Evolutionary conservation across 2,113 vertebrate species (phyloP), one percentile per base, ranked within the genome.

Genomic region (Zapus hudsonius): DNA sequence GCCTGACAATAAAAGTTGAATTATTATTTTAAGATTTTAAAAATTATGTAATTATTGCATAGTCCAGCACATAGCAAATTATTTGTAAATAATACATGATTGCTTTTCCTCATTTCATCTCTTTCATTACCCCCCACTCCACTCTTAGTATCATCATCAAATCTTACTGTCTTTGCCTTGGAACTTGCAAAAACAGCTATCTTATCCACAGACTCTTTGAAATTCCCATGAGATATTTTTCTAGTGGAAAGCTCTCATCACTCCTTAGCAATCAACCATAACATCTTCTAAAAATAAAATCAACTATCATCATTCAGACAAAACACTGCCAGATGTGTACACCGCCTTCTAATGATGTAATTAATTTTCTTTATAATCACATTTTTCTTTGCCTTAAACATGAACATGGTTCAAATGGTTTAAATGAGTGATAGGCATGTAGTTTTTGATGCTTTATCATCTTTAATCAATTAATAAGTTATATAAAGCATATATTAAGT

Each of bases 281-380:
- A 59, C 70, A 88, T 95, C 94, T 81, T 91, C 25, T 29, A 70
- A 78, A 55, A 74, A 74, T 84, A 66, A 63, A 86, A 89, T 80
- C 47, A 82, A 36, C 36, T 85, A 16, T 80, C 52, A 42, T 61
- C 47, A 29, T 44, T 89, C 66, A 84, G 82, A 96, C 23, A 89
- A 93, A 94, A 93, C 40, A 85, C 15, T 94, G 19, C 44, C 83
- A 86, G 70, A 92, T 82, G 67, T 23, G 12, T 55, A 38, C 17
- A 61, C 33, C 74, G 19, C 69, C 69, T 92, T 90, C 27, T 74
- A 92, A 90, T 95, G 84, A 85, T 75, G 33, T 44, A 47, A 79
- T 55, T 67, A 92, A 33, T 63, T 90, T 38, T 74, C 47, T 79
- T 83, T 89, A 55, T 82, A 76, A 89, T 93, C 59, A 75, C 42